Base-by-base conservation (phyloP, 2,113 vertebrate species). In the Heterochromis multidens region DNA sequence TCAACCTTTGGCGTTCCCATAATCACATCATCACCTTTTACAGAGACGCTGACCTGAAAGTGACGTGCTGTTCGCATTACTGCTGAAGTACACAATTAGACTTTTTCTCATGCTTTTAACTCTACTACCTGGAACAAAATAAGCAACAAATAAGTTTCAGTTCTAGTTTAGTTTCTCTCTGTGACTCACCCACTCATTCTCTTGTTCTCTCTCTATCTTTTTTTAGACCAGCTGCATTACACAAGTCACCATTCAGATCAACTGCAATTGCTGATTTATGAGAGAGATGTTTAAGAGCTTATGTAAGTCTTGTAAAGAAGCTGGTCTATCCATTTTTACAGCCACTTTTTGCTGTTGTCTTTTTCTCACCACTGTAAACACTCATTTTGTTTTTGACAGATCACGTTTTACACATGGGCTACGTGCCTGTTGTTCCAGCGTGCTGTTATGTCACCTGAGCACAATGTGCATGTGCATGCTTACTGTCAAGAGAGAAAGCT, bases 101-200 rank as follows among this genome's bases (percentile, higher is more conserved):
- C 70, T 37, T 79, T 74, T 87, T 89, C 78, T 88, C 56, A 54
- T 62, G 37, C 37, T 78, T 79, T 54, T 77, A 74, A 74, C 27
- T 14, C 70, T 61, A 56, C 81, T 67, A 67, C 58, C 82, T 85
- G 76, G 83, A 85, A 87, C 58, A 72, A 83, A 88, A 63, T 35
- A 83, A 83, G 62, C 10, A 76, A 29, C 25, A 72, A 61, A 86
- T 40, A 70, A 67, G 86, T 90, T 91, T 90, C 90, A 87, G 59
- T 92, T 89, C 77, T 65, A 88, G 37, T 79, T 87, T 54, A 65
- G 31, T 60, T 82, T 85, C 67, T 91, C 52, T 79, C 65, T 84
- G 83, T 52, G 12, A 10, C 56, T 82, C 86, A 56, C 65, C 60
- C 83, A 84, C 83, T 83, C 77, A 65, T 67, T 35, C 43, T 77